A percentile compares a stretch with the other conserved stretches of the same genome.
These are phyloP conservation scores for Drosophila austrosaltans DNA, from an alignment of 2,888 invertebrate species.

Conservation along the genomic window DNA sequence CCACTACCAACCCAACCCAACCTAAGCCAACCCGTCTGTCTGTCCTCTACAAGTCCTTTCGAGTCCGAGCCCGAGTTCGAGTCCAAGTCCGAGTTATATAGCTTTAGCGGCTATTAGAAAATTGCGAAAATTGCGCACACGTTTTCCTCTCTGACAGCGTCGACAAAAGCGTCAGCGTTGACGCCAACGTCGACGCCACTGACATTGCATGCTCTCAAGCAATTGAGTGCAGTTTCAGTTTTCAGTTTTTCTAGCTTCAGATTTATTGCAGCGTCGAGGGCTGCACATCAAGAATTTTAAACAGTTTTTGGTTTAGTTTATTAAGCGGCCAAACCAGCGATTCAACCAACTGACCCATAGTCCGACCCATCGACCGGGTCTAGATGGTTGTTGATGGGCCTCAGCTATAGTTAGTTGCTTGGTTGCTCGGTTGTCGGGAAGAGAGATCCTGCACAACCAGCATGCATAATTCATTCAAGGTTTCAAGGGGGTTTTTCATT, in stretches of 20 bases:
- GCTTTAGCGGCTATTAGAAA: constrained; percentile 74
- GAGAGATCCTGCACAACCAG: constrained; percentile 18
- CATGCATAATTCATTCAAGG: constrained; percentile 68
- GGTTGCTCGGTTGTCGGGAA: not conserved
- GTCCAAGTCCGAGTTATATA: constrained; percentile 16
- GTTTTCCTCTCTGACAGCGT: constrained; percentile 50
- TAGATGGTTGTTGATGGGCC: constrained; percentile 35
- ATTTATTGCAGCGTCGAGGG: constrained; percentile 66
- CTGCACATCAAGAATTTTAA: constrained; percentile 66
- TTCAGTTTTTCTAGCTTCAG: constrained; percentile 46
- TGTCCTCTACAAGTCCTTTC: not conserved
- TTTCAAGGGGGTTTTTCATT: constrained; percentile 56
- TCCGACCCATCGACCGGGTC: not conserved
- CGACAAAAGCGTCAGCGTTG: constrained; percentile 15
- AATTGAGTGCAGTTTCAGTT: constrained; percentile 74
- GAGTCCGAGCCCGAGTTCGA: not conserved
- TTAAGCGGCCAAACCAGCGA: constrained; percentile 49
- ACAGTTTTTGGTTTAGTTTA: constrained; percentile 68
- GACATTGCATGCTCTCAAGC: constrained; percentile 64
- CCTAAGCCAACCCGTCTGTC: not conserved
- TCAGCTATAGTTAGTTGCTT: constrained; percentile 4
- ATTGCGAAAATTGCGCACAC: constrained; percentile 77
- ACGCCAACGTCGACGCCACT: constrained; percentile 13
- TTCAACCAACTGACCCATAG: constrained; percentile 18
- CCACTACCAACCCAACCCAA: not conserved